Evolutionary conservation across 2,888 invertebrate species (phyloP), one percentile per base, ranked within the genome.

Genomic region (Thereva unica): DNA sequence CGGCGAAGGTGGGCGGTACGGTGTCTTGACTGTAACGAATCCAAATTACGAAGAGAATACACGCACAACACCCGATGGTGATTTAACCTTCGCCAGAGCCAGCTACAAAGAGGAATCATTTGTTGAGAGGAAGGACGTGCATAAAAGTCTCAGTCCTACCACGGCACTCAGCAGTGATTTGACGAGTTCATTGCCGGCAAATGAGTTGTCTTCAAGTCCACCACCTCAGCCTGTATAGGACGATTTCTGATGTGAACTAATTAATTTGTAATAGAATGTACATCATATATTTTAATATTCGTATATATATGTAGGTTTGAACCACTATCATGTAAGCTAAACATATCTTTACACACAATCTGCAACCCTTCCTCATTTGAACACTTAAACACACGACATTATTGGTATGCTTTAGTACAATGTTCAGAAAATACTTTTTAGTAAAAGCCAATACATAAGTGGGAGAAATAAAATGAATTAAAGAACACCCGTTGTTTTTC

Each of bases 21-120:
- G 74, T 47, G 72, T 74, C 12, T 67, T 74, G 7, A 73, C 74
- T 9, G 73, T 74, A 6, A 74, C 74, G 44, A 74, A 74, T 72
- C 74, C 74, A 9, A 74, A 74, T 68, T 74, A 74, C 47, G 71
- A 72, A 45, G 72, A 72, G 23, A 68, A 70, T 53, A 56, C 70
- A 55, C 56, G 44, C 49, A 42, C 50, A 34, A 38, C 68, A 38
- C 55, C 67, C 35, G 54, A 53, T 35, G 42, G 9, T 34, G 50
- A 52, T 6, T 52, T 66, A 35, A 72, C 68, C 42, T 70, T 72
- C 23, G 72, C 71, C 5, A 64, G 69, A 55, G 70, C 72, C 23
- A 71, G 56, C 44, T 74, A 74, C 55, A 72, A 71, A 52, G 74
- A 74, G 57, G 73, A 74, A 55, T 70, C 70, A 40, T 71, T 74